phyloP scores from a whole-genome alignment of 35 echinoderm and acorn worm species.

The Apostichopus californicus region DNA sequence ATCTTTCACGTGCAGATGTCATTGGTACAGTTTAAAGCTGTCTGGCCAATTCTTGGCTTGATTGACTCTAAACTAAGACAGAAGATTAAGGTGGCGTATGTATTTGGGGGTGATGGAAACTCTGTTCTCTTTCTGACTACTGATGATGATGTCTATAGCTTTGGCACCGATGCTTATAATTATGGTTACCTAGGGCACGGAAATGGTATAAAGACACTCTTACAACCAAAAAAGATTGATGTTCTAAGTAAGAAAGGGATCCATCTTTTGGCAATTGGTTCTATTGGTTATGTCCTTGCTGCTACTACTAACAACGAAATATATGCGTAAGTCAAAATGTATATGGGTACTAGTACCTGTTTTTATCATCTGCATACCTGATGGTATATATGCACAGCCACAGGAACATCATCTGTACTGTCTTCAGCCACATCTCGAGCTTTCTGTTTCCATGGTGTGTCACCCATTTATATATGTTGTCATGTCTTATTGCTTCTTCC shows the following conservation, averaged over 20 bases:
- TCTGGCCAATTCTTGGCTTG: conserved; percentile 42
- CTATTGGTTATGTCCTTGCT: neutral
- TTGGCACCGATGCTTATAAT: conserved; percentile 12
- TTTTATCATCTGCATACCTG: too few species aligned
- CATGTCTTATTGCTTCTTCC: too few species aligned
- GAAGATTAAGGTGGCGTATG: conserved; percentile 30
- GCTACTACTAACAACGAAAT: conserved; percentile 42
- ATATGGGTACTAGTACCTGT: too few species aligned
- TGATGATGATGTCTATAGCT: conserved; percentile 47
- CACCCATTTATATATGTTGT: too few species aligned
- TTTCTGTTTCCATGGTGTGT: too few species aligned
- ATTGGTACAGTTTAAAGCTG: neutral
- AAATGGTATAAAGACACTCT: neutral
- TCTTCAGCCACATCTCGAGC: too few species aligned
- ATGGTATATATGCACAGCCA: too few species aligned
- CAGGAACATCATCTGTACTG: too few species aligned
- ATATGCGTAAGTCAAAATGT: conserved; percentile 18
- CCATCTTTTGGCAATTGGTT: conserved; percentile 1
- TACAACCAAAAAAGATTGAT: conserved; percentile 48
- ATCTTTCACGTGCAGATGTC: neutral
- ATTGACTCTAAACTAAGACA: conserved; percentile 11
- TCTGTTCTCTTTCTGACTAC: conserved; percentile 5
- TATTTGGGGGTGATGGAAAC: conserved; percentile 35
- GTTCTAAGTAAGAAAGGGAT: conserved; percentile 51
- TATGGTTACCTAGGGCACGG: conserved; percentile 37